Evolutionary conservation across 2,888 invertebrate species (phyloP), one percentile per base, ranked within the genome.

Genomic region (Tinea trinotella): DNA sequence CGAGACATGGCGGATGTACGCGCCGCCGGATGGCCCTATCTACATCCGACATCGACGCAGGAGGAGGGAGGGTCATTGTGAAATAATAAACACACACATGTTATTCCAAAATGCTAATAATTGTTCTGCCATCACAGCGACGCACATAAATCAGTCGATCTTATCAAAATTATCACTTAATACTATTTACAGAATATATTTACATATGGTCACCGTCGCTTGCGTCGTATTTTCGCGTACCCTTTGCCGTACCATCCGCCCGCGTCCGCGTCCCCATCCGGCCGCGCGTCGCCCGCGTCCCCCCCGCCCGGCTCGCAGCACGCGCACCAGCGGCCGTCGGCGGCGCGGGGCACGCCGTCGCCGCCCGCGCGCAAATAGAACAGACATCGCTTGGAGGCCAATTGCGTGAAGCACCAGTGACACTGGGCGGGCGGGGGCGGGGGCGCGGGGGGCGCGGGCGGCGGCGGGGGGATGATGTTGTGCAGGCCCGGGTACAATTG

Each of bases 271-370:
- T 35, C 79, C 72, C 59, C 88, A 87, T 49, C 89, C 87, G 48
- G 89, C 89, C 80, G 90, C 76, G 92, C 94, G 5, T 95, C 95
- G 84, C 66, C 61, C 74, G n/a, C 70, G n/a, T n/a, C n/a, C 72
- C n/a, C 59, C 1, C 9, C 48, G 12, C 20, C 57, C 3, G 30
- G 56, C 15, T 56, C 88, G 75, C 91, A 91, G 74, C 92, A 91
- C 57, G 90, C 87, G 75, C 92, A 91, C 64, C 89, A 91, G 74
- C 88, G 90, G 7, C 76, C 74, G 56, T 87, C 82, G 62, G 57
- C 68, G 56, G 68, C 70, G 2, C 74, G 70, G 68, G 71, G 66
- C 59, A 65, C 65, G 64, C 70, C 67, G 57, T 63, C 56, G 44
- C 62, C 55, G 60, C 63, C 62, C 70, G 58, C 60, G 72, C 62